Base-by-base conservation (phyloP, 2,888 invertebrate genomes). In the Parasteatoda lunata region DNA sequence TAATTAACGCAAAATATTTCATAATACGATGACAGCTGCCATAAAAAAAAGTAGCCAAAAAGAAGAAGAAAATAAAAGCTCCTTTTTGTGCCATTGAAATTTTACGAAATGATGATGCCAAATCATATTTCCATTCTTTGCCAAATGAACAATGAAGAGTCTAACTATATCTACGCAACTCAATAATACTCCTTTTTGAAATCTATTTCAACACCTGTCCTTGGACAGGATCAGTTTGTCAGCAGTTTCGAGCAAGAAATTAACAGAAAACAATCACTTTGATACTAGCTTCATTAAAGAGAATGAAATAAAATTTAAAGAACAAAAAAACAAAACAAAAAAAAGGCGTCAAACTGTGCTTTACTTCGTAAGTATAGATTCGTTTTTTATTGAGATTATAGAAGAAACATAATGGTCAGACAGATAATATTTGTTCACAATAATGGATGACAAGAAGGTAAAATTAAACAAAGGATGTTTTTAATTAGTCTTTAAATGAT, bases 81-180 rank as follows among this genome's bases (percentile, higher is more conserved):
- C 59, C 2, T 30, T 30, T 30, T 59, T 59, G 59, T n/a, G n/a
- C 59, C 59, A 59, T 59, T 59, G 59, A 59, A 59, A 13, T 59
- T 59, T 59, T n/a, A 4, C 59, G n/a, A n/a, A 59, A 59, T 59
- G 59, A 59, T 59, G 59, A 9, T 59, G 59, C 59, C 59, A 59
- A 59, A 59, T 59, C 59, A 59, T 59, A 59, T 59, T 59, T 59
- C n/a, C n/a, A 59, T 59, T 59, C 59, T 6, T 59, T n/a, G 59
- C 59, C 9, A 8, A 7, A 59, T 13, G 59, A 59, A 59, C 59
- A 59, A 59, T 59, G 59, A 59, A n/a, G 9, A 13, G 9, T 7
- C 59, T 13, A 59, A 59, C 59, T 59, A 59, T 59, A 13, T 59
- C 59, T 59, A 59, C 59, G 59, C n/a, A 59, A 59, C 59, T 59